Evolutionary conservation across 2,113 vertebrate genomes (phyloP).

Genomic region (Pseudorhombus dupliciocellatus): DNA sequence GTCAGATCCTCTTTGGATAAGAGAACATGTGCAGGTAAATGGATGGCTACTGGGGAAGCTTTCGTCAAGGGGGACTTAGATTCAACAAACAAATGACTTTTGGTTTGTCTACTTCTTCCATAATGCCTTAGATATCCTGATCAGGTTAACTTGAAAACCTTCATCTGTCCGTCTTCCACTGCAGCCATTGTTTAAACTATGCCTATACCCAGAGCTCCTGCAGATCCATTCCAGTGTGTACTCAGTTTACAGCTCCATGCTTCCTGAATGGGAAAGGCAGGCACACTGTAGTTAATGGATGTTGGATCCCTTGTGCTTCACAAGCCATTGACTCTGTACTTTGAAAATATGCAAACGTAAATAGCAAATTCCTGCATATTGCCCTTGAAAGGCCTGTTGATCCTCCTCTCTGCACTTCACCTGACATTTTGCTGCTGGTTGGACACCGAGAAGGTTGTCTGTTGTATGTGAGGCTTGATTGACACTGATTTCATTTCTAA

Average conservation of each 20-base stretch:
- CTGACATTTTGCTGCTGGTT: conserved; percentile 52
- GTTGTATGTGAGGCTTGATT: neutral
- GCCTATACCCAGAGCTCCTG: neutral
- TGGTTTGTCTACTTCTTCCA: too few relatives aligned
- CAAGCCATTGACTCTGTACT: conserved; percentile 16
- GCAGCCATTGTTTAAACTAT: neutral
- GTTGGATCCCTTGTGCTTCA: neutral
- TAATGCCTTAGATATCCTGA: too few relatives aligned
- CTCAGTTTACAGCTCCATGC: neutral
- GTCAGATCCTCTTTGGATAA: too few relatives aligned
- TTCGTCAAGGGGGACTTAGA: too few relatives aligned
- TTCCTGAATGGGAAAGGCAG: neutral
- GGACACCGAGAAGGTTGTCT: conserved; percentile 15
- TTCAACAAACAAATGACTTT: too few relatives aligned
- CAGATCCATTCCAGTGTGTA: neutral
- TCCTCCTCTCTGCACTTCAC: conserved; percentile 5
- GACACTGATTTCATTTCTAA: neutral
- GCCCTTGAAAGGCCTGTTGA: conserved; percentile 19
- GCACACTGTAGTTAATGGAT: neutral
- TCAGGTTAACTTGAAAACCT: too few relatives aligned
- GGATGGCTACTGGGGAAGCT: too few relatives aligned
- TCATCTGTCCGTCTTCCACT: too few relatives aligned
- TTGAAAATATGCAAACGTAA: conserved; percentile 27
- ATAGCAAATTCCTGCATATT: conserved; percentile 3
- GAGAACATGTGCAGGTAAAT: too few relatives aligned